Base-by-base conservation (phyloP, 2,888 invertebrate species). In the Xestia c-nigrum region DNA sequence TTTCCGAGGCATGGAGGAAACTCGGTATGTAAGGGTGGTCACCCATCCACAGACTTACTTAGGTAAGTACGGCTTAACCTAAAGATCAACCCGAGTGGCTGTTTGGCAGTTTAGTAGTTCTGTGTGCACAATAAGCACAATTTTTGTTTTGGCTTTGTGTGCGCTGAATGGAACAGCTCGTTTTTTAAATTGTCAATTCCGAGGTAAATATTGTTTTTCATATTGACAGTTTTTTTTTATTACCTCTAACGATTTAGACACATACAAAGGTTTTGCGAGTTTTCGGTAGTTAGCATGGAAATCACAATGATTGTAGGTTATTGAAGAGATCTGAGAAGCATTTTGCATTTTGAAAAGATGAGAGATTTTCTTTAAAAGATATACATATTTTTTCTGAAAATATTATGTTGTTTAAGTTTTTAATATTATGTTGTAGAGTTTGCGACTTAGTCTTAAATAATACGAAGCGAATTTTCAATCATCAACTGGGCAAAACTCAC, bases 131-230 rank as follows among this genome's bases (percentile, higher is more conserved):
- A 31, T 31, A 31, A 31, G 31, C 31, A 31, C 3, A 31, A 2
- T 47, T 47, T 47, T 16, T 47, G 47, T 16, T 0, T 3, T 1
- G 16, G 16, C 47, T 47, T 16, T 47, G 16, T 47, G 16, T 5
- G 47, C 47, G 6, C 16, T 47, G 47, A 5, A 47, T 47, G 16
- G 16, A 47, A 47, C 5, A 47, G 14, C 47, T 47, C 47, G 3
- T 52, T 52, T 52, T 81, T 78, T 69, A 14, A 63, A 59, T 66
- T 64, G 73, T 73, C 64, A 77, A 64, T 81, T 86, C 79, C 38
- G 66, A 55, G 1, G n/a, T 5, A 81, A 68, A 81, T 69, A 74
- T 79, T 80, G 78, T 85, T 88, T 85, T 86, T 76, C 66, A 40
- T 65, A 74, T 85, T 80, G 79, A 64, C 59, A 63, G 46, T 55